These are phyloP conservation scores for Agriopis leucophaearia DNA, from an alignment of 2,888 invertebrate species.

Conservation along the genomic window DNA sequence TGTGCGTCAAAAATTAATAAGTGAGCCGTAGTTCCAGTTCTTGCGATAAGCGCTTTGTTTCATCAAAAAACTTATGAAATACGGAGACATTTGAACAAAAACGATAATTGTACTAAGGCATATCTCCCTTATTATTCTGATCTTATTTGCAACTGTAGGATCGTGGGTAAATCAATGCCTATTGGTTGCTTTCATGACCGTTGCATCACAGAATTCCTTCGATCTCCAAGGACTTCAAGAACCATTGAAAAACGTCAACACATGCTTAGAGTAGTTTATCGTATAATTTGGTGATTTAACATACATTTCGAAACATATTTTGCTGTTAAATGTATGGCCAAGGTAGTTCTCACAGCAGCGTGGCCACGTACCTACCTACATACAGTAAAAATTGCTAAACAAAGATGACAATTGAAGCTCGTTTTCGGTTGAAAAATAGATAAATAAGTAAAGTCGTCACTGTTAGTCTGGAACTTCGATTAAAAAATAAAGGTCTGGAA, in stretches of 20 bases:
- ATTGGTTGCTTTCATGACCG: constrained; percentile 10
- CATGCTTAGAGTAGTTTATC: constrained; percentile 11
- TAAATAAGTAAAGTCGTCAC: too few relatives aligned
- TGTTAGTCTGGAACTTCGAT: too few relatives aligned
- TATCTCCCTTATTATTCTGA: too few relatives aligned
- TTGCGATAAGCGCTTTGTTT: too few relatives aligned
- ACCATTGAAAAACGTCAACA: constrained; percentile 35
- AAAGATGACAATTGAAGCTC: constrained; percentile 8
- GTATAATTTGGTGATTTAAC: constrained; percentile 30
- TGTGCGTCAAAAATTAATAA: too few relatives aligned
- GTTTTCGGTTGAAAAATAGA: background rate
- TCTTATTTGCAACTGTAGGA: background rate
- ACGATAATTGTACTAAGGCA: too few relatives aligned
- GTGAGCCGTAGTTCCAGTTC: too few relatives aligned
- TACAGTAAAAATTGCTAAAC: background rate
- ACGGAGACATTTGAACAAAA: too few relatives aligned
- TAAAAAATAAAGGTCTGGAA: too few relatives aligned
- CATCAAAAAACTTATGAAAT: too few relatives aligned
- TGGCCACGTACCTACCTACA: background rate
- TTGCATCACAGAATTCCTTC: constrained; percentile 46
- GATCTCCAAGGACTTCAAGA: constrained; percentile 41
- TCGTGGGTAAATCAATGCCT: constrained; percentile 7
- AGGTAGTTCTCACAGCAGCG: constrained; percentile 29
- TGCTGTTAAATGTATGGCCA: constrained; percentile 8
- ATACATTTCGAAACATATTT: constrained; percentile 21